Evolutionary conservation across 30 jellyfish, hydroid and myxozoan genomes (phyloP).

Genomic region (Hydra vulgaris): DNA sequence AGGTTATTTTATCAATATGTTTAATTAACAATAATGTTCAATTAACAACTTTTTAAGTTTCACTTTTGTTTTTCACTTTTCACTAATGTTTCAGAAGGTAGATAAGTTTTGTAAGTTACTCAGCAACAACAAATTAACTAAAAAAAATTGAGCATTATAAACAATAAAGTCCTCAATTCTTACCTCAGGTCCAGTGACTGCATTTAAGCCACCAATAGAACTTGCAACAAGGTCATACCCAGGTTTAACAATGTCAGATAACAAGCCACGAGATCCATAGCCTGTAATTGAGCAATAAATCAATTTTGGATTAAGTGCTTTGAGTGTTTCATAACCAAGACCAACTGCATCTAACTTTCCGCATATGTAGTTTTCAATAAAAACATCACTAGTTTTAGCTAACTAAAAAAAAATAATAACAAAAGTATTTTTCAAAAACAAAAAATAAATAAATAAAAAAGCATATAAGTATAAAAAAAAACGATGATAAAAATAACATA

Average conservation of each 20-base stretch:
- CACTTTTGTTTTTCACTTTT: too few species aligned
- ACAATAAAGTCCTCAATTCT: neutral
- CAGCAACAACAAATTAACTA: neutral
- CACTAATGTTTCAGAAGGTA: too few species aligned
- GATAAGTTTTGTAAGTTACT: too few species aligned
- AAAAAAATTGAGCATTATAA: neutral
- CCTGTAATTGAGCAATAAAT: conserved; percentile 85
- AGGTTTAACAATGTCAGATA: conserved; percentile 70
- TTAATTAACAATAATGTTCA: too few species aligned
- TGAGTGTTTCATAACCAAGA: conserved; percentile 55
- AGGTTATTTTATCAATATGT: too few species aligned
- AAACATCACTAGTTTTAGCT: conserved; percentile 75
- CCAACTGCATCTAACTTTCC: conserved; percentile 80
- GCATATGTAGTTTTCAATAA: conserved; percentile 78
- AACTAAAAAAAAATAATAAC: conserved; percentile 18
- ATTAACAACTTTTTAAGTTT: too few species aligned
- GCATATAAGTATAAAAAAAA: neutral
- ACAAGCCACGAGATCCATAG: conserved; percentile 81
- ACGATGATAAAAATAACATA: neutral
- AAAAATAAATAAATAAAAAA: neutral
- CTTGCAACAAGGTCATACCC: conserved; percentile 92
- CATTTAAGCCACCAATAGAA: conserved; percentile 88
- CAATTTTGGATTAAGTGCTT: conserved; percentile 46
- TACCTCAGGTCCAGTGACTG: conserved; percentile 73
- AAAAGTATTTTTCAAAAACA: neutral